Evolutionary conservation across 1,140 invertebrate species (phyloP), one percentile per base, ranked within the genome.

Genomic region (Papilio aristodemus): DNA sequence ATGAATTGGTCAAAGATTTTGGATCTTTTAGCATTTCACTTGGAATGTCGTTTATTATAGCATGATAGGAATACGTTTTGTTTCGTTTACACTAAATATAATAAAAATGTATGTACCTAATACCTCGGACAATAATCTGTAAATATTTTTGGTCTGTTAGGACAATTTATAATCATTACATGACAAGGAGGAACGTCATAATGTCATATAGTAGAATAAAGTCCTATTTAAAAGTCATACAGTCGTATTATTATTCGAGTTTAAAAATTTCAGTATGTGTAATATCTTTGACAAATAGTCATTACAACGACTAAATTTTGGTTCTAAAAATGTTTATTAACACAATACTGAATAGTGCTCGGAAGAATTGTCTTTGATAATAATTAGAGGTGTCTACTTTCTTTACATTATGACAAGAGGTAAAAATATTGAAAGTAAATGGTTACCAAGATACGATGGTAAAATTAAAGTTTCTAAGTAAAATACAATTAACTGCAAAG

Each of bases 211-310:
- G 22, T 22, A 10, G 27, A 32, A 32, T 54, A 54, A 54, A 54
- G 46, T 25, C 22, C 5, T 25, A 54, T 54, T 54, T 54, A 2
- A 54, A 54, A 54, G 46, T 54, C 46, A 54, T 54, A 54, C 46
- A 54, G 17, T 54, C 22, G 46, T 22, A 46, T 46, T 46, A 54
- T 50, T 50, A 25, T 54, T 54, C 46, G 46, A 54, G 46, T 17
- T 25, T 54, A 54, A 54, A 46, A 54, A 54, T 54, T 54, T 54
- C 46, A 54, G 46, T 54, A 54, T 54, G 46, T 54, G 46, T 54
- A 22, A 17, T 54, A 54, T 25, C 22, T 25, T 13, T 11, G 22
- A 46, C n/a, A 17, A 46, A 25, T 22, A 54, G 27, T 32, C 27
- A 32, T 32, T 32, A 22, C 46, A 22, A 54, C 9, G 46, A 19